Conservation (phyloP, 2,888 invertebrate species). For the Cheilosia pagana region DNA sequence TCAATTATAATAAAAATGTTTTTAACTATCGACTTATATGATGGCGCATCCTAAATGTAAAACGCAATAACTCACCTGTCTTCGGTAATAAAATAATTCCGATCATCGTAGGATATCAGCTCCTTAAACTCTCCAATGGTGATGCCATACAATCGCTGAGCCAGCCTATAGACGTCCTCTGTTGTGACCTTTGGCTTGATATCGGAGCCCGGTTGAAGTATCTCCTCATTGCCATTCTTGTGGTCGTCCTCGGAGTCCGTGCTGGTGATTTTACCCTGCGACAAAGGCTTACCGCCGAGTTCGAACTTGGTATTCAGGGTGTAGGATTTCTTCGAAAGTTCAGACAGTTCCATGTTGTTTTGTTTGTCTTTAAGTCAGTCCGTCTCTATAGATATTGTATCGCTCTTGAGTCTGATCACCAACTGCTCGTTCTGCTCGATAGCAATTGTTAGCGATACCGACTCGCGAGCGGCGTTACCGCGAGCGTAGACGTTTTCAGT, state of each 20-base stretch:
- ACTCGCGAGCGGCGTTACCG: background rate
- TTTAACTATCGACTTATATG: background rate
- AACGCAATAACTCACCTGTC: slow-evolving; percentile 81
- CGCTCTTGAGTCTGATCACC: slow-evolving; percentile 59
- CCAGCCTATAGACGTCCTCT: slow-evolving; percentile 80
- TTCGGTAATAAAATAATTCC: slow-evolving; percentile 81
- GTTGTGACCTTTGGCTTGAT: slow-evolving; percentile 80
- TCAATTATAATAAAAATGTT: background rate
- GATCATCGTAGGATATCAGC: slow-evolving; percentile 83
- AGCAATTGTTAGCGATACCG: slow-evolving; percentile 4
- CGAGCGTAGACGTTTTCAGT: slow-evolving; percentile 2
- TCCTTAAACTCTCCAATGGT: slow-evolving; percentile 81
- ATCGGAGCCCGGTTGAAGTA: slow-evolving; percentile 81
- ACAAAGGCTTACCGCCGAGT: slow-evolving; percentile 66
- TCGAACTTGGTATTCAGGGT: slow-evolving; percentile 81
- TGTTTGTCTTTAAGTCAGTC: slow-evolving; percentile 70
- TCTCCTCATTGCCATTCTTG: slow-evolving; percentile 9
- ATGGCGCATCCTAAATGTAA: background rate
- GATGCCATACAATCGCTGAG: slow-evolving; percentile 82
- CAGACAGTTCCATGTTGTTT: slow-evolving; percentile 79
- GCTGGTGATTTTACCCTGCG: slow-evolving; percentile 53
- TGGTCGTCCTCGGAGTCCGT: slow-evolving; percentile 22
- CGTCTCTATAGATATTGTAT: slow-evolving; percentile 24
- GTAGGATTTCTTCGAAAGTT: slow-evolving; percentile 81
- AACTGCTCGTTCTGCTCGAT: slow-evolving; percentile 48